Base-by-base conservation (phyloP, 2,888 invertebrate species). In the Molorchus minor region DNA sequence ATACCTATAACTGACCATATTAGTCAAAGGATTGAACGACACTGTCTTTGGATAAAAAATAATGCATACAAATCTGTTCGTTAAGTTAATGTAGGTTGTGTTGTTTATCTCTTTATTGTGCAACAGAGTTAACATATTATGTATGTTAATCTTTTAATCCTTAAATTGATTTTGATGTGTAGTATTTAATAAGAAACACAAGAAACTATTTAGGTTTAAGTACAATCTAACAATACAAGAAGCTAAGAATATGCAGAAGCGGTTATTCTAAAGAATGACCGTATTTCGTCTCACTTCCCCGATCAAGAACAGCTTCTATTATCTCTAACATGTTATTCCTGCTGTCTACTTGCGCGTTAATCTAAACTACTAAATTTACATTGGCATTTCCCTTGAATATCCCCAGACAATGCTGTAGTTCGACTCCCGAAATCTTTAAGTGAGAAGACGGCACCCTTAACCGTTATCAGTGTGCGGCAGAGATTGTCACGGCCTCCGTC, bases 401-500 rank as follows among this genome's bases (percentile, higher is more conserved):
- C 49, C 56, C 56, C 43, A 49, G 56, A 56, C 56, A 46, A 56
- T 56, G 20, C 49, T 35, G 40, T 4, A 40, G 52, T 41, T 40
- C 40, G 15, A 19, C 12, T 29, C 47, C 43, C 43, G 38, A 30
- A 36, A 54, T 67, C 65, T 68, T 65, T 56, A 62, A 58, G 61
- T 62, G 68, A 62, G 64, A 77, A 77, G 77, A 75, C 74, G 76
- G 56, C 55, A 72, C 73, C 40, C 40, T 25, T 30, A n/a, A 69
- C 65, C 68, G 77, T 81, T 81, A 81, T 81, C 81, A 78, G 78
- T 75, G 70, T 73, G 74, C 77, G 77, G 76, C 80, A 80, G 80
- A 76, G 79, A 80, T 80, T 79, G 80, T 79, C 79, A 78, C 76
- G 75, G 77, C 74, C 74, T 74, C 76, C 75, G 77, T 79, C 77